Conservation (phyloP, 2,888 invertebrate species). For the Agrotis ipsilon region DNA sequence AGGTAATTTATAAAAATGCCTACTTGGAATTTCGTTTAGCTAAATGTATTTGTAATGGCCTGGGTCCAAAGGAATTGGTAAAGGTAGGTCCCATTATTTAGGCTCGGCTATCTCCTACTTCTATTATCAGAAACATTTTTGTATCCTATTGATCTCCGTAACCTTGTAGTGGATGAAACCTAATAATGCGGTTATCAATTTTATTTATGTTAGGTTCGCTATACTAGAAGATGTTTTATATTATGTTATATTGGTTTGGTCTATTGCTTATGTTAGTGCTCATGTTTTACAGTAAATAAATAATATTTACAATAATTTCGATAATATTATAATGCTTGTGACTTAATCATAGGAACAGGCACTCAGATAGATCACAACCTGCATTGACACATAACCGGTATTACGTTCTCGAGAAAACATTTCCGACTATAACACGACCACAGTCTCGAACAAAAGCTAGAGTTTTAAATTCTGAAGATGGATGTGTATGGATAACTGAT, state of each 20-base stretch:
- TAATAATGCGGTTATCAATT: not conserved
- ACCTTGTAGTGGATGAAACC: not conserved
- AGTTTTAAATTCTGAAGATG: too few species aligned
- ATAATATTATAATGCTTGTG: too few species aligned
- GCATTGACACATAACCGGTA: too few species aligned
- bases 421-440: too few species aligned
- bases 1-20: slow-evolving; percentile 4
- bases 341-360: too few species aligned
- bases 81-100: not conserved
- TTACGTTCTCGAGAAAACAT: too few species aligned
- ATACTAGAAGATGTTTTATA: not conserved
- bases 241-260: too few species aligned
- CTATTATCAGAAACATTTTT: not conserved
- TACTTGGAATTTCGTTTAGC: slow-evolving; percentile 24
- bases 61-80: slow-evolving; percentile 19
- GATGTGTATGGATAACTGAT: too few species aligned
- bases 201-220: not conserved
- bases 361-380: too few species aligned
- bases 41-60: slow-evolving; percentile 37
- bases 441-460: too few species aligned
- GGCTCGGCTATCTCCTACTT: not conserved
- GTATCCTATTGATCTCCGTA: slow-evolving; percentile 4
- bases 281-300: too few species aligned
- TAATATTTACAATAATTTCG: too few species aligned
- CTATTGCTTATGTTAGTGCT: not conserved